Evolutionary conservation across 2,113 vertebrate genomes (phyloP).

Genomic region (Tichodroma muraria): DNA sequence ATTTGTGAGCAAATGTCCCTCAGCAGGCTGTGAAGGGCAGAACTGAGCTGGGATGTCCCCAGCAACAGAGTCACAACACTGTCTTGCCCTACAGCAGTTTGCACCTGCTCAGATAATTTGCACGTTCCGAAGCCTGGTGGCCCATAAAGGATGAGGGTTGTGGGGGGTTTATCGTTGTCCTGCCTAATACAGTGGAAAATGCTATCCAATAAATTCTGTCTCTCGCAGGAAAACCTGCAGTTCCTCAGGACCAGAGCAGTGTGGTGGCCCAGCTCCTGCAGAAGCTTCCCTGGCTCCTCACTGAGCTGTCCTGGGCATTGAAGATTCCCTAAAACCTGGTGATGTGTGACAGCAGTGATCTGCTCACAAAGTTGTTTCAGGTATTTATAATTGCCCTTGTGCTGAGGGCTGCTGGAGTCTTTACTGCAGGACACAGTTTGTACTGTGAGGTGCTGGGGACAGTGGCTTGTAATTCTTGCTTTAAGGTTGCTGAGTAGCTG

Average conservation of each 20-base stretch:
- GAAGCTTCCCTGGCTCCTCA: not conserved
- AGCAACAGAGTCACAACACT: conserved; percentile 66
- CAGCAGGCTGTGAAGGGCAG: conserved; percentile 63
- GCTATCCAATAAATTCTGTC: conserved; percentile 67
- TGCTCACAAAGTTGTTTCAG: conserved; percentile 72
- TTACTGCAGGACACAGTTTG: conserved; percentile 69
- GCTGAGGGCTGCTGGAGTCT: conserved; percentile 4
- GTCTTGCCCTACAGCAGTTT: conserved; percentile 27
- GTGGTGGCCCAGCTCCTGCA: conserved; percentile 71
- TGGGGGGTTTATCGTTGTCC: conserved; percentile 23
- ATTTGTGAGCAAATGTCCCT: conserved; percentile 71
- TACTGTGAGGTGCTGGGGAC: conserved; percentile 40
- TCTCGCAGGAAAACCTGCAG: conserved; percentile 60
- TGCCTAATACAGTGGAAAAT: conserved; percentile 62
- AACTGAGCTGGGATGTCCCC: conserved; percentile 60
- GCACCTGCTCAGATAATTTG: conserved; percentile 63
- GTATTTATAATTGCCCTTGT: conserved; percentile 71
- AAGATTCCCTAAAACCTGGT: conserved; percentile 49
- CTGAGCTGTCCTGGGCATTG: not conserved
- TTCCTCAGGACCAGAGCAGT: conserved; percentile 17
- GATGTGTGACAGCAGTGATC: conserved; percentile 71
- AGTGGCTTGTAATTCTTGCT: conserved; percentile 12
- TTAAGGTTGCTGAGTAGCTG: conserved; percentile 70
- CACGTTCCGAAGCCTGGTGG: conserved; percentile 73
- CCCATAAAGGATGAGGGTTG: conserved; percentile 68